A percentile compares a stretch with the other conserved stretches of the same genome.
phyloP scores from a whole-genome alignment of 2,113 vertebrate genomes.

The Perca fluviatilis region DNA sequence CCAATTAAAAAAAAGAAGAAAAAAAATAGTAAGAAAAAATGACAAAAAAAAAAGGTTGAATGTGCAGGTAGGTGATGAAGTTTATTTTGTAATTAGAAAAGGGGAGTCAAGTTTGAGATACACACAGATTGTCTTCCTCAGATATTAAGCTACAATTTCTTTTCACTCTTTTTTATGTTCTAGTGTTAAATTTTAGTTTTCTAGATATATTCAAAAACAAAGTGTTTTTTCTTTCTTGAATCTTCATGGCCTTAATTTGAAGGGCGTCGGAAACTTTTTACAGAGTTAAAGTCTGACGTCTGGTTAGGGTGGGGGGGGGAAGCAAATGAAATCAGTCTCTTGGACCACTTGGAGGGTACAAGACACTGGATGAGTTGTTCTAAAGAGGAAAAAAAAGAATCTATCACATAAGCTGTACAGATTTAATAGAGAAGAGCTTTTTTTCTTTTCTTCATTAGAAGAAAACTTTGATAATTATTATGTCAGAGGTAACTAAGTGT shows the following conservation, averaged over 20 bases:
- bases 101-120: constrained; percentile 85
- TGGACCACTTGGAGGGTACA: constrained; percentile 86
- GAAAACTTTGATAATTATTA: constrained; percentile 94
- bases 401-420: constrained; percentile 93
- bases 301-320: constrained; percentile 79
- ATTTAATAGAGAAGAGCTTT: constrained; percentile 92
- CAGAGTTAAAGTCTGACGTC: constrained; percentile 87
- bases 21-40: constrained; percentile 75
- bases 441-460: constrained; percentile 93
- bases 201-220: constrained; percentile 91
- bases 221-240: constrained; percentile 89
- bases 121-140: constrained; percentile 91
- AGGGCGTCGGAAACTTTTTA: constrained; percentile 90
- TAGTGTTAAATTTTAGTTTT: constrained; percentile 88
- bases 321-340: constrained; percentile 82
- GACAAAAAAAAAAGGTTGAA: constrained; percentile 81
- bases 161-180: constrained; percentile 88
- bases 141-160: constrained; percentile 93
- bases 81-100: constrained; percentile 86
- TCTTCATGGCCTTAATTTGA: constrained; percentile 99
- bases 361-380: constrained; percentile 88
- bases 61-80: constrained; percentile 88
- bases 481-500: constrained; percentile 90
- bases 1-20: constrained; percentile 80
- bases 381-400: constrained; percentile 83